A percentile compares a stretch with the other conserved stretches of the same genome.
phyloP scores from a whole-genome alignment of 2,797 vertebrate genomes.

The Potorous gilbertii region DNA sequence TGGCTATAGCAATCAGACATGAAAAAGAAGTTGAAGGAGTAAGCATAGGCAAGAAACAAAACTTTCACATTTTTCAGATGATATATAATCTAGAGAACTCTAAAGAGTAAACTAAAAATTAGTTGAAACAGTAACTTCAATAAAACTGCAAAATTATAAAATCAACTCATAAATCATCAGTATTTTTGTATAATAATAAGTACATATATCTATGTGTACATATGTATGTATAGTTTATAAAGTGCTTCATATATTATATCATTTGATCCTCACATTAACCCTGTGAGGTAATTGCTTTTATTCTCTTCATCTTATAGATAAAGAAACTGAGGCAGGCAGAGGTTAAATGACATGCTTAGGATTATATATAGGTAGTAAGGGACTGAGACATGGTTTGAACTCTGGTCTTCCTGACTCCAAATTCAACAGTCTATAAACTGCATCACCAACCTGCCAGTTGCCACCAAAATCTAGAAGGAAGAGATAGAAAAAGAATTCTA shows the following conservation, averaged over 20 bases:
- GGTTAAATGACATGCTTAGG: background rate
- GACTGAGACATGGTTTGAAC: background rate
- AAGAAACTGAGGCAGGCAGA: background rate
- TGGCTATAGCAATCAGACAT: background rate
- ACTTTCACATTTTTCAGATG: background rate
- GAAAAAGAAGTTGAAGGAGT: background rate
- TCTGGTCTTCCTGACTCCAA: background rate
- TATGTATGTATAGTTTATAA: background rate
- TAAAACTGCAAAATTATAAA: background rate
- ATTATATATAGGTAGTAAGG: background rate
- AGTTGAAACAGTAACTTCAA: background rate
- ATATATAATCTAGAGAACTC: background rate
- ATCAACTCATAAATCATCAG: background rate
- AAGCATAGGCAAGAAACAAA: background rate
- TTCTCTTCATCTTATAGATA: background rate
- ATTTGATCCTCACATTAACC: background rate
- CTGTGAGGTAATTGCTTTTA: background rate
- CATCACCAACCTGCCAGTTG: background rate
- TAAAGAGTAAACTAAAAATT: background rate
- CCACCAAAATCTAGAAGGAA: background rate
- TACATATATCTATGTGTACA: background rate
- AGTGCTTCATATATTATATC: background rate
- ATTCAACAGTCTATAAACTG: background rate
- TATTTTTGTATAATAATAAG: background rate
- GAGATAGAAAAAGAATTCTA: background rate